These are phyloP conservation scores for Oreochromis niloticus DNA, from an alignment of 2,113 vertebrate genomes.

Conservation along the genomic window DNA sequence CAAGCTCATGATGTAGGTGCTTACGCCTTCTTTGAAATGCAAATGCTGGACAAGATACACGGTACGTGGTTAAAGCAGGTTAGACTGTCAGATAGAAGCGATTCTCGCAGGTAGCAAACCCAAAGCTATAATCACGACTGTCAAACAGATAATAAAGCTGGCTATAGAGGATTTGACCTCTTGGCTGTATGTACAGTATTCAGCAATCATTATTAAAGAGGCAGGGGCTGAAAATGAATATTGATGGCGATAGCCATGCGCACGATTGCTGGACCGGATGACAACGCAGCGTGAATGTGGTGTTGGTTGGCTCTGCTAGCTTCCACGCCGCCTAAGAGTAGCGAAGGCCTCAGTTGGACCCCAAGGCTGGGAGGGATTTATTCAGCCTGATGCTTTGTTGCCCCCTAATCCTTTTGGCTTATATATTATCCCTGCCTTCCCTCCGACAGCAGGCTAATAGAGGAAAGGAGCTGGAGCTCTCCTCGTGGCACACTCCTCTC, in stretches of 20 bases:
- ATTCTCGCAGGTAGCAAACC: conserved; percentile 17
- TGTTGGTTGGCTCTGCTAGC: conserved; percentile 19
- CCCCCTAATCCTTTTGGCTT: conserved; percentile 69
- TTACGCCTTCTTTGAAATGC: conserved; percentile 52
- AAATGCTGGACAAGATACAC: conserved; percentile 45
- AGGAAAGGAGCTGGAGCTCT: conserved; percentile 45
- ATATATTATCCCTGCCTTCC: conserved; percentile 66
- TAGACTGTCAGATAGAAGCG: conserved; percentile 6
- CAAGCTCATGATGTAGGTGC: conserved; percentile 44
- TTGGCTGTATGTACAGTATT: not conserved
- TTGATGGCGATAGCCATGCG: not conserved
- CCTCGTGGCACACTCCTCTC: conserved; percentile 29
- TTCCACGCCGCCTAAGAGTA: conserved; percentile 8
- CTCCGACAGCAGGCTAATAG: conserved; percentile 59
- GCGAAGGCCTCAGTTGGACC: conserved; percentile 29
- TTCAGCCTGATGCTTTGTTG: conserved; percentile 67
- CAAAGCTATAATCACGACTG: conserved; percentile 16
- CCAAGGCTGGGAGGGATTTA: conserved; percentile 55
- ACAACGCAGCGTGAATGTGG: not conserved
- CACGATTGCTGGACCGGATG: not conserved
- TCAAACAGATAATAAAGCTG: conserved; percentile 18
- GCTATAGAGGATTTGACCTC: not conserved
- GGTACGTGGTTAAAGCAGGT: conserved; percentile 5
- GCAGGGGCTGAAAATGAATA: not conserved
- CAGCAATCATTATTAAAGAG: not conserved